Conservation (phyloP, 64 coral and sea anemone genomes). For the Acropora tenuis region DNA sequence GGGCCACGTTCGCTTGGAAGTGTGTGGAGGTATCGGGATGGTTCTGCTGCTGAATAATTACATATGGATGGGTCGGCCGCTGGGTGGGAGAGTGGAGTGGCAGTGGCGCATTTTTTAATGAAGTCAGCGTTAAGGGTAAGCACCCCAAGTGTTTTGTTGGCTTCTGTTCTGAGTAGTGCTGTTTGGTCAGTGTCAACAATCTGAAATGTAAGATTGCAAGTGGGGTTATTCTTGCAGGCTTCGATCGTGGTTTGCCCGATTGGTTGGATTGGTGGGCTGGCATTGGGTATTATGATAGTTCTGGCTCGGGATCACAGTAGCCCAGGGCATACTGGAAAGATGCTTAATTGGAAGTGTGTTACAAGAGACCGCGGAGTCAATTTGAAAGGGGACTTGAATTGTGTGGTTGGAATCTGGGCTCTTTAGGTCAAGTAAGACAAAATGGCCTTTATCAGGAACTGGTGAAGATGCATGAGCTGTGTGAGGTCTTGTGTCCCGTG, state of each 20-base stretch:
- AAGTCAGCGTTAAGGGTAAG: neutral
- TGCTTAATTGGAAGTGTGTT: slow-evolving; percentile 32
- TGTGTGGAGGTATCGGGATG: no score
- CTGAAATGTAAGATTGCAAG: slow-evolving; percentile 30
- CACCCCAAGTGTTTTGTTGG: slow-evolving; percentile 32
- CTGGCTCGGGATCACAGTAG: neutral
- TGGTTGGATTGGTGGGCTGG: slow-evolving; percentile 42
- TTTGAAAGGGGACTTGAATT: slow-evolving; percentile 31
- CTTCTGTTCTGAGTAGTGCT: slow-evolving; percentile 50
- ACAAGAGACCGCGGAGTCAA: slow-evolving; percentile 45
- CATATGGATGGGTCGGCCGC: neutral
- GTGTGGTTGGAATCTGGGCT: slow-evolving; percentile 3
- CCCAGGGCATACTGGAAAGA: slow-evolving; percentile 35
- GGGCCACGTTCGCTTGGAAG: no score
- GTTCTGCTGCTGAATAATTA: neutral
- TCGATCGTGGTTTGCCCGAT: neutral
- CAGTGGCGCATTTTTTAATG: slow-evolving; percentile 26
- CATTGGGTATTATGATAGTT: slow-evolving; percentile 31
- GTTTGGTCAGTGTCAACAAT: neutral
- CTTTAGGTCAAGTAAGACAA: slow-evolving; percentile 1
- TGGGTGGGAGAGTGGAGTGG: neutral
- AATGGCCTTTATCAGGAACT: slow-evolving; percentile 24
- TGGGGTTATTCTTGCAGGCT: neutral
- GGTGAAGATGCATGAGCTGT: neutral
- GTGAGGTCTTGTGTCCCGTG: neutral